Conservation (phyloP, 2,113 vertebrate species). For the Polypterus senegalus region DNA sequence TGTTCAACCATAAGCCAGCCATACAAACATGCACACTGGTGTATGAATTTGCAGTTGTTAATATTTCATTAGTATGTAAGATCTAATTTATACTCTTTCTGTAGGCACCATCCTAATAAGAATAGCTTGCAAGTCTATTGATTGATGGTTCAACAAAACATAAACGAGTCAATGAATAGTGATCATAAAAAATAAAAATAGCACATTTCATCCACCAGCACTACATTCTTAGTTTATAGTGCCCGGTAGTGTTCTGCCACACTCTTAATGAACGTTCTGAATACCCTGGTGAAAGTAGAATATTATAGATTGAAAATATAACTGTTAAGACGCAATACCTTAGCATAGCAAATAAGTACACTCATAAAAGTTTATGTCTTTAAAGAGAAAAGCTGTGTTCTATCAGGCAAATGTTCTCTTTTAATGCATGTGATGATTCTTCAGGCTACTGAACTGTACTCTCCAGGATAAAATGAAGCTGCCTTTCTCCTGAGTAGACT, state of each 20-base stretch:
- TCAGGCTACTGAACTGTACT: constrained; percentile 59
- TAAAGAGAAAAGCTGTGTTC: constrained; percentile 36
- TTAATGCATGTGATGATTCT: constrained; percentile 79
- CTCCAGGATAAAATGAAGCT: constrained; percentile 63
- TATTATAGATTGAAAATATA: constrained; percentile 50
- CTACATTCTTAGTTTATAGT: constrained; percentile 69
- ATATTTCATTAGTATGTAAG: constrained; percentile 66
- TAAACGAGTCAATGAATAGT: too few relatives aligned
- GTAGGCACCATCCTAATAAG: constrained; percentile 61
- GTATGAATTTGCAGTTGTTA: constrained; percentile 44
- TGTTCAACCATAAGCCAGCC: constrained; percentile 7
- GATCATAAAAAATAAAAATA: constrained; percentile 63
- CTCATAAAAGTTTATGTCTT: constrained; percentile 47
- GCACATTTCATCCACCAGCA: constrained; percentile 74
- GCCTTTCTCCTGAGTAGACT: constrained; percentile 68
- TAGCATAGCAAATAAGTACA: constrained; percentile 51
- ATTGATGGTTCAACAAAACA: constrained; percentile 42
- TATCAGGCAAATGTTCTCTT: constrained; percentile 68
- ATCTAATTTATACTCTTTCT: constrained; percentile 68
- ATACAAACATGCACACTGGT: background rate
- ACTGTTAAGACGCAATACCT: constrained; percentile 59
- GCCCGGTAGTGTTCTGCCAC: constrained; percentile 56
- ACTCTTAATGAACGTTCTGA: constrained; percentile 75
- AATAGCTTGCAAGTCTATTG: constrained; percentile 54
- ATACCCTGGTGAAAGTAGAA: constrained; percentile 67